phyloP scores from a whole-genome alignment of 2,888 invertebrate genomes.

The Elmis aenea region DNA sequence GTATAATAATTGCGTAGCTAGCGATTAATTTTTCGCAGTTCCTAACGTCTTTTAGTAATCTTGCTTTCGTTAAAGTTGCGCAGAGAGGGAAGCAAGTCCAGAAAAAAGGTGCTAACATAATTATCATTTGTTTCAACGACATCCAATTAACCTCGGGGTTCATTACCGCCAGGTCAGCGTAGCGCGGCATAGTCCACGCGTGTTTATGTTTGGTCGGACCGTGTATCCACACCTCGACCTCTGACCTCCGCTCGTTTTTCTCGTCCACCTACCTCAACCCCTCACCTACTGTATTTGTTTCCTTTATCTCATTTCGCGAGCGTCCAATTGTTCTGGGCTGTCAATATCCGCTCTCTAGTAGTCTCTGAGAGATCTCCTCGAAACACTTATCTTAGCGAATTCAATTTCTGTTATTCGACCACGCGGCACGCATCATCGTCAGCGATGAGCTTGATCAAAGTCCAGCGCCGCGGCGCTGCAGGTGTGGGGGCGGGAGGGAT shows the following conservation, averaged over 20 bases:
- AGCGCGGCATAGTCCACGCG: slow-evolving; percentile 6
- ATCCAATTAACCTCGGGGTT: slow-evolving; percentile 2
- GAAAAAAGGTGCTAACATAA: no score
- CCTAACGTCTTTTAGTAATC: no score
- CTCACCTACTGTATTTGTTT: slow-evolving; percentile 43
- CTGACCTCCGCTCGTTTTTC: slow-evolving; percentile 17
- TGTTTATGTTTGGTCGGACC: slow-evolving; percentile 11
- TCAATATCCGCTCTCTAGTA: slow-evolving; percentile 40
- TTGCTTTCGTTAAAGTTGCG: no score
- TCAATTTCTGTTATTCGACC: slow-evolving; percentile 39
- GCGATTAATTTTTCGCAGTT: no score
- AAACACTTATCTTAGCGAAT: slow-evolving; percentile 36
- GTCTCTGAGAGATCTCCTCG: slow-evolving; percentile 34
- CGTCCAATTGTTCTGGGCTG: slow-evolving; percentile 52
- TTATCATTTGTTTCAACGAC: slow-evolving; percentile 1
- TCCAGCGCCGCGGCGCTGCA: slow-evolving; percentile 14
- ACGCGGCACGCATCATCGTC: slow-evolving; percentile 26
- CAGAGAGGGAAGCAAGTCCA: no score
- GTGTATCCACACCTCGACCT: slow-evolving; percentile 16
- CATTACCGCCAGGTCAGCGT: slow-evolving; percentile 2
- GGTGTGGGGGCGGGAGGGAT: slow-evolving; percentile 27
- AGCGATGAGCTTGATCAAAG: slow-evolving; percentile 23
- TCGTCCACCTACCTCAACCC: slow-evolving; percentile 19
- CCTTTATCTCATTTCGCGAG: slow-evolving; percentile 44
- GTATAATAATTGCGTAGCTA: no score